Evolutionary conservation across 1,140 invertebrate genomes (phyloP).

Genomic region (Drosophila pachea): DNA sequence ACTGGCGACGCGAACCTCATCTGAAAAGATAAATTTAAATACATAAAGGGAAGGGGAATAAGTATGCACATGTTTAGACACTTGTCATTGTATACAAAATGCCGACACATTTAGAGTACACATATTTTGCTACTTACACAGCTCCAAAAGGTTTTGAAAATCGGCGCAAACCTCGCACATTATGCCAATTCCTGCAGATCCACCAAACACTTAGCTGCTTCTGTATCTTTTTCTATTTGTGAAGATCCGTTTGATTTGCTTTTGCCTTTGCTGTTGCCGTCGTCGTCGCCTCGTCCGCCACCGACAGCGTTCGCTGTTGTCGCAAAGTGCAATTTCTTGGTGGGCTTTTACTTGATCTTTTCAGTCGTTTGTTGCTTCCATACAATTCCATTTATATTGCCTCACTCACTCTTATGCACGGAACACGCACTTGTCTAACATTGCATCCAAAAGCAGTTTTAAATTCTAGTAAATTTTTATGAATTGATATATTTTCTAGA

Average conservation of each 20-base stretch:
- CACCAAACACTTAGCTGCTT: constrained; percentile 19
- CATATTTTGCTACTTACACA: constrained; percentile 57
- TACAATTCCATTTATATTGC: constrained; percentile 71
- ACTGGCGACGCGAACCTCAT: constrained; percentile 82
- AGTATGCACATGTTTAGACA: constrained; percentile 31
- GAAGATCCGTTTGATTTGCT: constrained; percentile 37
- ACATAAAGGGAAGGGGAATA: constrained; percentile 15
- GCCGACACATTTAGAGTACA: constrained; percentile 26
- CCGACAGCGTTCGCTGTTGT: constrained; percentile 41
- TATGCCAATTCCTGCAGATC: constrained; percentile 28
- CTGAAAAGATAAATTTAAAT: constrained; percentile 69
- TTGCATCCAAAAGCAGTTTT: constrained; percentile 54
- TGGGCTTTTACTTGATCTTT: constrained; percentile 58
- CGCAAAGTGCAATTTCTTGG: constrained; percentile 47
- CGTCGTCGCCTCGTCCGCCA: constrained; percentile 32
- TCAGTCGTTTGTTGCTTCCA: constrained; percentile 50
- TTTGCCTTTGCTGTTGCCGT: constrained; percentile 27
- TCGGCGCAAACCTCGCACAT: constrained; percentile 72
- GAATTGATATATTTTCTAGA: constrained; percentile 52
- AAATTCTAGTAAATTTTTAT: constrained; percentile 52
- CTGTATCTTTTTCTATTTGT: constrained; percentile 36
- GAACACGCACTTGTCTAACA: constrained; percentile 62
- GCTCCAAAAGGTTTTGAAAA: constrained; percentile 68
- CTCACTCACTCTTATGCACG: constrained; percentile 45
- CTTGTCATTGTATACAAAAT: constrained; percentile 27